phyloP scores from a whole-genome alignment of 2,113 vertebrate genomes.

The Aleadryas rufinucha region DNA sequence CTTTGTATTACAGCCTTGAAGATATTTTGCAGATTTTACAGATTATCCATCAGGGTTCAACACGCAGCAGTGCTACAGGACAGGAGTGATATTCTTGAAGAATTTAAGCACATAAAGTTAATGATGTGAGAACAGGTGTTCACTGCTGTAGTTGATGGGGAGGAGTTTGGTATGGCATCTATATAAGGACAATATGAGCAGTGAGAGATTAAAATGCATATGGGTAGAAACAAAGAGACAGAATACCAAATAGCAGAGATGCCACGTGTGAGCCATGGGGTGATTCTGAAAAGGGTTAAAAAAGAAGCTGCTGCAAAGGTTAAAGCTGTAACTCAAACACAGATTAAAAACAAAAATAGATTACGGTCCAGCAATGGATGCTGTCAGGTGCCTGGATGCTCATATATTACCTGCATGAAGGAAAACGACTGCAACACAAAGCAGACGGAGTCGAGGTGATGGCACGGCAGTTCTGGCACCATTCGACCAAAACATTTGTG shows the following conservation, averaged over 20 bases:
- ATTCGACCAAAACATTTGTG: background rate
- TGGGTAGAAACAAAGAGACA: background rate
- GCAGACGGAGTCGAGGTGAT: background rate
- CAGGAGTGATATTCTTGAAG: background rate
- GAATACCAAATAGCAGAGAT: background rate
- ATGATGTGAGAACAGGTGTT: slow-evolving; percentile 54
- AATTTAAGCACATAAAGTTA: slow-evolving; percentile 32
- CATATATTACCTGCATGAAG: background rate
- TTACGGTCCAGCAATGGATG: background rate
- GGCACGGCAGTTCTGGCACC: background rate
- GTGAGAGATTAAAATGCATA: background rate
- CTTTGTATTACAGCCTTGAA: background rate
- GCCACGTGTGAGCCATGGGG: background rate
- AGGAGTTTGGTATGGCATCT: background rate
- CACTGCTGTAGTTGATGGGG: background rate
- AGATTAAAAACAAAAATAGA: background rate
- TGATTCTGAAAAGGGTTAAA: background rate
- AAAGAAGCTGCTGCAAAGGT: background rate
- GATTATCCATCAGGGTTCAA: background rate
- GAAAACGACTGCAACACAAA: background rate
- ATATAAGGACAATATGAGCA: background rate
- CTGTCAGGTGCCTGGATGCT: background rate
- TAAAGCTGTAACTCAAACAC: background rate
- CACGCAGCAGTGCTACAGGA: background rate
- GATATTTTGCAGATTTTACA: background rate